A percentile compares a stretch with the other conserved stretches of the same genome.
Evolutionary conservation across 2,797 vertebrate genomes (phyloP).

Genomic region (Sebastes flavidus): DNA sequence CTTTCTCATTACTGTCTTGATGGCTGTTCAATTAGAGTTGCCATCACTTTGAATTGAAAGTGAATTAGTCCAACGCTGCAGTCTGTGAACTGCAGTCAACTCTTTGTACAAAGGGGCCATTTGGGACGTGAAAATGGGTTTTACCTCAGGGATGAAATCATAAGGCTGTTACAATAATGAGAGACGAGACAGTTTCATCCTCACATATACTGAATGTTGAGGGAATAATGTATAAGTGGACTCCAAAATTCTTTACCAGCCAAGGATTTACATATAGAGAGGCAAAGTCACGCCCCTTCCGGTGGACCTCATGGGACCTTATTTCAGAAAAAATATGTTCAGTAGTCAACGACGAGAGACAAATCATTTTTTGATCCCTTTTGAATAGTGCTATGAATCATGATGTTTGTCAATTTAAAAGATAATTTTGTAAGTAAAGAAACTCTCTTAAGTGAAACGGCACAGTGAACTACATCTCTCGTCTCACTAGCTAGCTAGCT

Average conservation of each 20-base stretch:
- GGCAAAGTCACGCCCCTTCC: too few relatives aligned
- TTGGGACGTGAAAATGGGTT: slow-evolving; percentile 45
- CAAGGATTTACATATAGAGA: not conserved
- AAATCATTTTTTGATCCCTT: too few relatives aligned
- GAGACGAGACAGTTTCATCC: slow-evolving; percentile 22
- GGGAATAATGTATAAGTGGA: slow-evolving; percentile 1
- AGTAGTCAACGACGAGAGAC: too few relatives aligned
- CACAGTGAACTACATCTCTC: too few relatives aligned
- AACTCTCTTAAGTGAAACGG: too few relatives aligned
- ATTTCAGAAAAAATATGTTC: too few relatives aligned
- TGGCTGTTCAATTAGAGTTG: slow-evolving; percentile 54
- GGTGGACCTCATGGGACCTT: too few relatives aligned
- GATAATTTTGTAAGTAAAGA: too few relatives aligned
- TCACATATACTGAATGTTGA: slow-evolving; percentile 11
- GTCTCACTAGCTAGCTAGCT: too few relatives aligned
- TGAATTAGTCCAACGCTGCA: slow-evolving; percentile 45
- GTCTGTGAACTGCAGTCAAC: slow-evolving; percentile 42
- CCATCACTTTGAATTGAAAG: slow-evolving; percentile 50
- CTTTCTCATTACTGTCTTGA: slow-evolving; percentile 51
- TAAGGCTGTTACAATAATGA: slow-evolving; percentile 39
- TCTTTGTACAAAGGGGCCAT: slow-evolving; percentile 56
- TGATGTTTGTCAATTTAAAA: too few relatives aligned
- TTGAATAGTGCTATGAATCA: too few relatives aligned
- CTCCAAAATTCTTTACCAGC: not conserved
- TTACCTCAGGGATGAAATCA: slow-evolving; percentile 53